Evolutionary conservation across 2,888 invertebrate species (phyloP).

Genomic region (Lissocephala sabroskyi): DNA sequence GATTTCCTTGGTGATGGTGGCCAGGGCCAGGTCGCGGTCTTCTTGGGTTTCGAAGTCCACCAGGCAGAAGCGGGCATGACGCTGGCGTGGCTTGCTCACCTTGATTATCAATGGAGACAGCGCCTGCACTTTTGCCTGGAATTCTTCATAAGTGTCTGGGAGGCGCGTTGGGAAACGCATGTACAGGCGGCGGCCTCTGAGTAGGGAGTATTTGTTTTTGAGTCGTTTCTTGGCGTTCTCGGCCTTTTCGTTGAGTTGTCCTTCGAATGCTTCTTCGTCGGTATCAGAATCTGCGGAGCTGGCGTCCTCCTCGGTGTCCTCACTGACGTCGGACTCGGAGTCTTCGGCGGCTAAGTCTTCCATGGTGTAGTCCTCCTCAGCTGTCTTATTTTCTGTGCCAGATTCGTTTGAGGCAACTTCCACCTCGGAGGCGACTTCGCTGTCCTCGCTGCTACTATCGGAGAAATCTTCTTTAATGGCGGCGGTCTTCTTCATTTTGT

Average conservation of each 20-base stretch:
- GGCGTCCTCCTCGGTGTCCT: too few relatives aligned
- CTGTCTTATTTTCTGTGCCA: too few relatives aligned
- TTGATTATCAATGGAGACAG: constrained; percentile 50
- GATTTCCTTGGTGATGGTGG: constrained; percentile 30
- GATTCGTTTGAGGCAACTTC: neutral
- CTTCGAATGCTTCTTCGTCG: constrained; percentile 17
- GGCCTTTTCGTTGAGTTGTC: constrained; percentile 16
- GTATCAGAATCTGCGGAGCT: constrained; percentile 63
- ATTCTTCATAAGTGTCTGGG: constrained; percentile 46
- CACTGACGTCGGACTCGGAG: too few relatives aligned
- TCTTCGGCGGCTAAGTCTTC: constrained; percentile 44
- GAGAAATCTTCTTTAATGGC: constrained; percentile 17
- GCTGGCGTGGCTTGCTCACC: constrained; percentile 62
- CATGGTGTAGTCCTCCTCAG: constrained; percentile 8
- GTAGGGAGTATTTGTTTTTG: constrained; percentile 43
- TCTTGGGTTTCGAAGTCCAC: constrained; percentile 54
- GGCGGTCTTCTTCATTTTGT: constrained; percentile 15
- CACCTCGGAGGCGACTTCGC: constrained; percentile 18
- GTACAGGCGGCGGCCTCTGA: constrained; percentile 61
- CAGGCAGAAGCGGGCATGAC: constrained; percentile 65
- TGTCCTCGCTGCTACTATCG: neutral
- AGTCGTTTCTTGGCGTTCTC: constrained; percentile 43
- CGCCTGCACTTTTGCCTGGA: constrained; percentile 42
- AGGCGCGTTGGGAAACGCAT: constrained; percentile 63
- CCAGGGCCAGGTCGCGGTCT: constrained; percentile 51